Evolutionary conservation across 2,888 invertebrate genomes (phyloP).

Genomic region (Callosobruchus maculatus): DNA sequence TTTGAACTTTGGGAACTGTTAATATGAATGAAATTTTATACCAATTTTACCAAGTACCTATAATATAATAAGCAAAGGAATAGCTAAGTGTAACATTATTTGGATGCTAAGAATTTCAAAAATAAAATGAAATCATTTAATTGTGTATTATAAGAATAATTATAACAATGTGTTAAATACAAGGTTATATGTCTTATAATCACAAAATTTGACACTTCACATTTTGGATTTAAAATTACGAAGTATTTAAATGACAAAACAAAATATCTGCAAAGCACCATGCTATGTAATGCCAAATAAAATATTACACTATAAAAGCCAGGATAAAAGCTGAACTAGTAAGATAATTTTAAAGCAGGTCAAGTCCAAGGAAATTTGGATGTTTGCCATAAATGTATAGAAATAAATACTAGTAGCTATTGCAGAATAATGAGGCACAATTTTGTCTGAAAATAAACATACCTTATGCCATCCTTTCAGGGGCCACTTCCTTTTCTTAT

Average conservation of each 20-base stretch:
- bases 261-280: not conserved
- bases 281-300: not conserved
- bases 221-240: not conserved
- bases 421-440: too few relatives aligned
- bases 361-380: not conserved
- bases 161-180: too few relatives aligned
- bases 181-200: too few relatives aligned
- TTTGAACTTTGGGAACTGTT: too few relatives aligned
- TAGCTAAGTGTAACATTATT: too few relatives aligned
- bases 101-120: too few relatives aligned
- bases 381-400: not conserved
- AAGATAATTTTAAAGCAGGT: not conserved
- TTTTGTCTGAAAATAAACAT: constrained; percentile 18
- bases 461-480: constrained; percentile 88
- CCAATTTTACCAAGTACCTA: too few relatives aligned
- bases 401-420: not conserved
- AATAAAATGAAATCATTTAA: too few relatives aligned
- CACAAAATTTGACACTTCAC: not conserved
- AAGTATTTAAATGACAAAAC: not conserved
- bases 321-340: not conserved
- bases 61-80: too few relatives aligned
- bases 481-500: constrained; percentile 83
- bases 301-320: too few relatives aligned
- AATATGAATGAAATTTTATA: too few relatives aligned
- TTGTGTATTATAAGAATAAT: too few relatives aligned